Conservation (phyloP, 2,888 invertebrate genomes). For the Ormia ochracea region DNA sequence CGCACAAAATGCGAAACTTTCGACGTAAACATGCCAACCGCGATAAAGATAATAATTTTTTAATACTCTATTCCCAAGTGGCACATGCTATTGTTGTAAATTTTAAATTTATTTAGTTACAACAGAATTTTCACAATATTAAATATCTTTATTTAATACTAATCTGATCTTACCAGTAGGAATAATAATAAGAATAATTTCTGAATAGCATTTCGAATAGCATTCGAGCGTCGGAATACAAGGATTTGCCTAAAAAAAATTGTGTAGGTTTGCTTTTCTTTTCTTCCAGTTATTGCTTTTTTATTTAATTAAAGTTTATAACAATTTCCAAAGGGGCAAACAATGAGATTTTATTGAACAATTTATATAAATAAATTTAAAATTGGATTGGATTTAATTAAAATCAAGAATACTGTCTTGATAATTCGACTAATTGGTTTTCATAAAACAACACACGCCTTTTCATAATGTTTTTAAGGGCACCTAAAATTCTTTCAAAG, state of each 20-base stretch:
- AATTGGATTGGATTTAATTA: background rate
- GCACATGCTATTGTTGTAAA: conserved; percentile 37
- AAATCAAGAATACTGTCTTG: conserved; percentile 64
- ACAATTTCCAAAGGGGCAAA: background rate
- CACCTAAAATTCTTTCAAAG: conserved; percentile 96
- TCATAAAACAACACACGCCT: conserved; percentile 97
- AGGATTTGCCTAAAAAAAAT: conserved; percentile 40
- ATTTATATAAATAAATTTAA: background rate
- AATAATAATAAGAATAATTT: conserved; percentile 18
- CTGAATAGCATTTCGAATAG: conserved; percentile 24
- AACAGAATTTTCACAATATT: conserved; percentile 52
- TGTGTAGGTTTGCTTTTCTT: conserved; percentile 53
- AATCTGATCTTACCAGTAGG: conserved; percentile 53
- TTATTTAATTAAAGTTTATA: background rate
- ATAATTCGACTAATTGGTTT: conserved; percentile 70
- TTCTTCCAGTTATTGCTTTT: conserved; percentile 37
- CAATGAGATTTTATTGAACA: conserved; percentile 2
- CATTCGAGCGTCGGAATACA: conserved; percentile 29
- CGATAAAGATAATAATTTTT: background rate
- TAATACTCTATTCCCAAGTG: conserved; percentile 15
- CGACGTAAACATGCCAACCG: background rate
- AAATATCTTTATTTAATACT: conserved; percentile 16
- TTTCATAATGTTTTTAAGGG: conserved; percentile 98
- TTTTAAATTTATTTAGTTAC: conserved; percentile 45
- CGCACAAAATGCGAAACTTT: background rate